A percentile compares a stretch with the other conserved stretches of the same genome.
Evolutionary conservation across 2,797 vertebrate species (phyloP).

Genomic region (Acridotheres tristis): DNA sequence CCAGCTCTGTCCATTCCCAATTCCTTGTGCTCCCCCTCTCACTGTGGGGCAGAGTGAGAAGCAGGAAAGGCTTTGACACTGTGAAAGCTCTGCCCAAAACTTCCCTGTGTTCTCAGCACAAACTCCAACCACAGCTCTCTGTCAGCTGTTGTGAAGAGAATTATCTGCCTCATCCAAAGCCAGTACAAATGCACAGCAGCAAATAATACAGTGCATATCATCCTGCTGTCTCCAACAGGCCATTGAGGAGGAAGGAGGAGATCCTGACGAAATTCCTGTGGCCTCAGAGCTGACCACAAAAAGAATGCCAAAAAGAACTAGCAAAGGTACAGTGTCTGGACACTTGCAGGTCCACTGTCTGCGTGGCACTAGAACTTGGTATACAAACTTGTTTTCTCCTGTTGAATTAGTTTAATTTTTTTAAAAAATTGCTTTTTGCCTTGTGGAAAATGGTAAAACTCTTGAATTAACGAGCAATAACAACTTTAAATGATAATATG

Average conservation of each 20-base stretch:
- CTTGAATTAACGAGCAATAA: neutral
- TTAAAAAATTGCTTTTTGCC: neutral
- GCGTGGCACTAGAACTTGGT: neutral
- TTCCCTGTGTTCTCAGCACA: neutral
- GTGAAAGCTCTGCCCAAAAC: neutral
- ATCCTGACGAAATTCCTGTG: conserved; percentile 92
- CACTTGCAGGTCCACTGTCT: neutral
- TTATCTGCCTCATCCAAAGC: neutral
- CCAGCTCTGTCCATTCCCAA: neutral
- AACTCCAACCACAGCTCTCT: neutral
- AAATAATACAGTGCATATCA: neutral
- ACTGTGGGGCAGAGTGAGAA: fast-evolving
- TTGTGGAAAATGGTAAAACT: neutral
- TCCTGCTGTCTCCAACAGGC: conserved; percentile 76
- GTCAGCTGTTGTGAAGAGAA: neutral
- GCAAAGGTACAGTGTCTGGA: conserved; percentile 81
- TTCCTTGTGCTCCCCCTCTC: neutral
- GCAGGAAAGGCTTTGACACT: neutral
- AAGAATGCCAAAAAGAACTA: conserved; percentile 81
- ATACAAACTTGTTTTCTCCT: neutral
- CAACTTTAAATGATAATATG: neutral
- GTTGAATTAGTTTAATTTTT: neutral
- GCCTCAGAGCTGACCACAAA: conserved; percentile 82
- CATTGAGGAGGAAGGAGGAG: conserved; percentile 94
- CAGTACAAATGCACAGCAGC: neutral